Evolutionary conservation across 92 coral and sea anemone genomes (phyloP).

Genomic region (Nematostella vectensis): DNA sequence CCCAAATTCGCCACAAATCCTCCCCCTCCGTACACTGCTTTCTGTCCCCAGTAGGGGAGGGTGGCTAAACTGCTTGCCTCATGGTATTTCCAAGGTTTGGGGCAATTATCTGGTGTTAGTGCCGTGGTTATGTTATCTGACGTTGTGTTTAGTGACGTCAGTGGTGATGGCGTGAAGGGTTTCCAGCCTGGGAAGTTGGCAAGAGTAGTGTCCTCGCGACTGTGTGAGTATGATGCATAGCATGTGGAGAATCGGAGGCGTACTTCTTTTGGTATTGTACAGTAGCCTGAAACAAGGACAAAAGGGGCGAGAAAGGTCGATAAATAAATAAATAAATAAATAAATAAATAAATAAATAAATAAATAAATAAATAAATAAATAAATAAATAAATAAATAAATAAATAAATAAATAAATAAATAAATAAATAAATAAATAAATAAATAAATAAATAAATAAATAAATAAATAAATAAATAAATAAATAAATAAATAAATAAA

Average conservation of each 20-base stretch:
- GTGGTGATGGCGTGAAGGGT: background rate
- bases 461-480: too few species aligned
- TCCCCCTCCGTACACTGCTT: conserved; percentile 49
- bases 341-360: too few species aligned
- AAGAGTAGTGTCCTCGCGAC: conserved; percentile 41
- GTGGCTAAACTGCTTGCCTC: conserved; percentile 18
- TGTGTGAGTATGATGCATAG: conserved; percentile 22
- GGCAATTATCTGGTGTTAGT: conserved; percentile 46
- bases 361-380: too few species aligned
- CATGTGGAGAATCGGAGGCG: conserved; percentile 1
- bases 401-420: too few species aligned
- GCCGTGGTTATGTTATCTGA: background rate
- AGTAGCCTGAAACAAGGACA: conserved; percentile 13
- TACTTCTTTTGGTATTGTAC: conserved; percentile 11
- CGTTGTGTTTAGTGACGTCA: conserved; percentile 3
- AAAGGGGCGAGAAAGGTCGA: too few species aligned
- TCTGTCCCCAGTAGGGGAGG: conserved; percentile 26
- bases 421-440: too few species aligned
- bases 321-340: too few species aligned
- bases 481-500: too few species aligned
- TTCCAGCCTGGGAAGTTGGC: conserved; percentile 55
- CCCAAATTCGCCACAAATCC: conserved; percentile 64
- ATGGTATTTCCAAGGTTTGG: conserved; percentile 63
- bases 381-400: too few species aligned
- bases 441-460: too few species aligned